phyloP scores from a whole-genome alignment of 2,797 vertebrate species.

The Leptatherina wallacei region DNA sequence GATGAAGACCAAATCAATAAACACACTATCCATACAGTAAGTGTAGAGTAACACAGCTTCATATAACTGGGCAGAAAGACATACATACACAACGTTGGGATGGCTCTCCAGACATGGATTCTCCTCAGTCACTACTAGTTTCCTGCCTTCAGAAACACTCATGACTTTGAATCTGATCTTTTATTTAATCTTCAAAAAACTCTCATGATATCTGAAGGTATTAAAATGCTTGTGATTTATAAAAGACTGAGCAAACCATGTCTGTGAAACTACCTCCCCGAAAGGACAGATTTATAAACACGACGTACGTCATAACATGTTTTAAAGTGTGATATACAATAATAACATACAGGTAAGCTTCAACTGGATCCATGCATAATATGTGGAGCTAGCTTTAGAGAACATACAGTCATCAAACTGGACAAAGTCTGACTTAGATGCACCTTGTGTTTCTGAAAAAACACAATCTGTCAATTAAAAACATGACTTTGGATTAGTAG shows the following conservation, averaged over 20 bases:
- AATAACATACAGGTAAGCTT: constrained; percentile 79
- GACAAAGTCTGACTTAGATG: constrained; percentile 35
- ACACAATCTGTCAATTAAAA: constrained; percentile 18
- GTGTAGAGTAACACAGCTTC: constrained; percentile 71
- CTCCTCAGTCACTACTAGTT: constrained; percentile 12
- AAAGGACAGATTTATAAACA: constrained; percentile 56
- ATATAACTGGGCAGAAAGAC: constrained; percentile 70
- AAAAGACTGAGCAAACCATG: constrained; percentile 50
- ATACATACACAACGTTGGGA: constrained; percentile 55
- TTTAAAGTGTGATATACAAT: constrained; percentile 72
- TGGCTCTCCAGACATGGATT: constrained; percentile 49
- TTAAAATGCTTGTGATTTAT: neutral
- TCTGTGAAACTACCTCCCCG: constrained; percentile 45
- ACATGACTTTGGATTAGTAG: constrained; percentile 47
- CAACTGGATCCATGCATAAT: constrained; percentile 78
- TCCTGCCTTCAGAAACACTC: neutral
- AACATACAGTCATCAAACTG: constrained; percentile 60
- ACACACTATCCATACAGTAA: constrained; percentile 69
- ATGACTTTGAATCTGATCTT: neutral
- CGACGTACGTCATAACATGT: constrained; percentile 61
- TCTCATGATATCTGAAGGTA: neutral
- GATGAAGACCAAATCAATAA: constrained; percentile 47
- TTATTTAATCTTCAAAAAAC: neutral
- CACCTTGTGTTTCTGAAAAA: constrained; percentile 52
- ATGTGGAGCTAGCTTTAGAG: constrained; percentile 76